A percentile compares a stretch with the other conserved stretches of the same genome.
phyloP scores from a whole-genome alignment of 2,113 vertebrate genomes.

The Pollimyrus isidori region DNA sequence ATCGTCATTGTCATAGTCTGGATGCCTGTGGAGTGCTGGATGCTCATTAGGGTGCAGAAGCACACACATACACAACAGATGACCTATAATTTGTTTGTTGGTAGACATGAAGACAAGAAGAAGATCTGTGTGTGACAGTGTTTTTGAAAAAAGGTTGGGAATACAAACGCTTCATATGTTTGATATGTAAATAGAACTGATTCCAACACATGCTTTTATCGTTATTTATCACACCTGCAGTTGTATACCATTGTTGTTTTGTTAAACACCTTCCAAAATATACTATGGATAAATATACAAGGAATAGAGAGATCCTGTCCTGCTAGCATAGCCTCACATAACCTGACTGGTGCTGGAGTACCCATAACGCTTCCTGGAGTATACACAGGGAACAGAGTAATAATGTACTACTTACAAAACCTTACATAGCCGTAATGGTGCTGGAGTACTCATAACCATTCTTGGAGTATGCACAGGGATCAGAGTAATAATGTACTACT shows the following conservation, averaged over 20 bases:
- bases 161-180: background rate
- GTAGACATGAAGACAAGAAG: background rate
- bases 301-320: background rate
- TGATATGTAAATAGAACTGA: background rate
- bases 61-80: background rate
- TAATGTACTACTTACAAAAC: no score
- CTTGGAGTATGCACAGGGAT: background rate
- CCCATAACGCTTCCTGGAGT: no score
- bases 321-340: background rate
- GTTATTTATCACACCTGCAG: background rate
- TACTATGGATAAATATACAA: background rate
- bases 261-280: background rate
- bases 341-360: no score
- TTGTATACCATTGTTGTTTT: background rate
- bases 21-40: background rate
- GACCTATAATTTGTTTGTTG: background rate
- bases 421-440: background rate
- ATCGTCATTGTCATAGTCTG: background rate
- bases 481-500: background rate
- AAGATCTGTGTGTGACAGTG: background rate
- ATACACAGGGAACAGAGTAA: no score
- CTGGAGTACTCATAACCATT: background rate
- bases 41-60: background rate
- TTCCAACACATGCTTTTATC: background rate
- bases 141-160: background rate